These are phyloP conservation scores for Bellardia bayeri DNA, from an alignment of 2,888 invertebrate genomes.

Conservation along the genomic window DNA sequence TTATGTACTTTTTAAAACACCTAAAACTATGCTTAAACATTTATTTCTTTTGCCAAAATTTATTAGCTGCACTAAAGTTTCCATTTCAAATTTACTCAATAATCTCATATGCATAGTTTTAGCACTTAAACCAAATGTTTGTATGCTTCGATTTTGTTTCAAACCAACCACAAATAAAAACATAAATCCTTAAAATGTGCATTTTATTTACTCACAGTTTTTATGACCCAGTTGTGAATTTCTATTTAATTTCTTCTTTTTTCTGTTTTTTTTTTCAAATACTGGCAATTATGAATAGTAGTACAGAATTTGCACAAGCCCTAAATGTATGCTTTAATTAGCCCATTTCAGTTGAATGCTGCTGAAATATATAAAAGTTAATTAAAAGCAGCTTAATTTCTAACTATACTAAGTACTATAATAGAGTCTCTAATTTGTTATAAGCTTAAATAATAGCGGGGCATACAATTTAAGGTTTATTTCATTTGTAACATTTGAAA, in stretches of 20 bases:
- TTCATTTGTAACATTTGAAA: neutral
- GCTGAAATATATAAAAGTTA: constrained; percentile 32
- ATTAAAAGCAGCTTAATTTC: constrained; percentile 51
- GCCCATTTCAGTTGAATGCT: constrained; percentile 30
- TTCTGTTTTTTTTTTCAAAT: constrained; percentile 10
- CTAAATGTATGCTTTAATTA: constrained; percentile 60
- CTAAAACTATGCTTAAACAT: neutral
- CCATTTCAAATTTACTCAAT: neutral
- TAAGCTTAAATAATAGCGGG: constrained; percentile 32
- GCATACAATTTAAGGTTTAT: neutral
- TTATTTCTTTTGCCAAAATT: neutral
- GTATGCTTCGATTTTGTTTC: constrained; percentile 7
- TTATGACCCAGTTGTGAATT: constrained; percentile 53
- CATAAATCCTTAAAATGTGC: constrained; percentile 54
- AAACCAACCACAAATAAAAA: neutral
- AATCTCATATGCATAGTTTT: constrained; percentile 12
- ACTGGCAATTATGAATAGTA: constrained; percentile 21
- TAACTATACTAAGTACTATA: neutral
- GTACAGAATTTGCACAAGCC: neutral
- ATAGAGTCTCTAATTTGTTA: neutral
- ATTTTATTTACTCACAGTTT: constrained; percentile 22
- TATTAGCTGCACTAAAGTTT: neutral
- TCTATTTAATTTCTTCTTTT: neutral
- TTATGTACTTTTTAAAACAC: constrained; percentile 7
- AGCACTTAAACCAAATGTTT: constrained; percentile 7